Evolutionary conservation across 2,113 vertebrate genomes (phyloP).

Genomic region (Telmatochromis brichardi): DNA sequence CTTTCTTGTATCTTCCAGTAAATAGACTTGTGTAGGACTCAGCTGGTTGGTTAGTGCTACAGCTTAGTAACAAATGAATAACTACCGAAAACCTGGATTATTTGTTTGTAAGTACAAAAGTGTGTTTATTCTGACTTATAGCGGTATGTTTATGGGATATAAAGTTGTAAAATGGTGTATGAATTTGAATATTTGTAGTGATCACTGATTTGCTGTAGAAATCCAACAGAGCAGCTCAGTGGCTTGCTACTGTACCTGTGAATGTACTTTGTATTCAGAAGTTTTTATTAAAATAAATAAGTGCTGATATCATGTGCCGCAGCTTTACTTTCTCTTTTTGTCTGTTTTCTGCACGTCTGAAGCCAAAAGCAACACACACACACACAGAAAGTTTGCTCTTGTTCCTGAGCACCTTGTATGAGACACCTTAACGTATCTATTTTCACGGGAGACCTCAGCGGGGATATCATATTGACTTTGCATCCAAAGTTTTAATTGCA

Average conservation of each 20-base stretch:
- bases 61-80: conserved; percentile 4
- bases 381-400: not conserved
- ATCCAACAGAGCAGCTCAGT: conserved; percentile 25
- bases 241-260: conserved; percentile 57
- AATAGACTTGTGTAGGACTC: conserved; percentile 14
- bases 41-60: not conserved
- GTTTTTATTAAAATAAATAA: conserved; percentile 74
- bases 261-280: conserved; percentile 75
- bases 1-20: conserved; percentile 16
- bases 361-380: not conserved
- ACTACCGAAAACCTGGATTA: not conserved
- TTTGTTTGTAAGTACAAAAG: conserved; percentile 29
- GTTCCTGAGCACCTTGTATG: not conserved
- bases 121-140: conserved; percentile 32
- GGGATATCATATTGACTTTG: not conserved
- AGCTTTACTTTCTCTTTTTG: not conserved
- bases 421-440: not conserved
- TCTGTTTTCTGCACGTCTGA: not conserved
- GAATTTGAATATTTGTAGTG: conserved; percentile 48
- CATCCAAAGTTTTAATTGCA: not conserved
- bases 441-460: not conserved
- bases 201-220: conserved; percentile 47
- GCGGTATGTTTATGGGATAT: conserved; percentile 32
- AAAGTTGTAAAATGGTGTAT: conserved; percentile 28
- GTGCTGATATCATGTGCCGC: conserved; percentile 20